Evolutionary conservation across 2,113 vertebrate genomes (phyloP).

Genomic region (Austrofundulus limnaeus): DNA sequence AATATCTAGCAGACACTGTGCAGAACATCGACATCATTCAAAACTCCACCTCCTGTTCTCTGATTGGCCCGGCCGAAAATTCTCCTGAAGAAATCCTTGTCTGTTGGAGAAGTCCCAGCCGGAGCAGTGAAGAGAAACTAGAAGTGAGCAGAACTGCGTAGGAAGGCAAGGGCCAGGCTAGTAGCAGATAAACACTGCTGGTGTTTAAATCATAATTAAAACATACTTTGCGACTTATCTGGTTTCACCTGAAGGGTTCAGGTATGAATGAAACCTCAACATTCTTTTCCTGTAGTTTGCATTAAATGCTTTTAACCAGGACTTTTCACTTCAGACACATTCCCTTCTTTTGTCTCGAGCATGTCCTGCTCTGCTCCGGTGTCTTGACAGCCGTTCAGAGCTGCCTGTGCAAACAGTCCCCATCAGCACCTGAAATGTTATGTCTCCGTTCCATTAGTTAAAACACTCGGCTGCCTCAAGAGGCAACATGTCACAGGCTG

Average conservation of each 20-base stretch:
- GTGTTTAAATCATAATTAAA: not conserved
- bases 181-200: not conserved
- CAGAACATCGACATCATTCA: too few species aligned
- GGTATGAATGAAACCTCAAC: constrained; percentile 21
- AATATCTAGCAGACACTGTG: too few species aligned
- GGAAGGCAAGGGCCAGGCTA: too few species aligned
- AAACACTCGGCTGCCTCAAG: constrained; percentile 29
- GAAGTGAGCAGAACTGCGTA: too few species aligned
- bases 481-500: constrained; percentile 25
- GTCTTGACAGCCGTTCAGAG: constrained; percentile 45
- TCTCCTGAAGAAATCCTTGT: too few species aligned
- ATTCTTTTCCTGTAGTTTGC: constrained; percentile 56
- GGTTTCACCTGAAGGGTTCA: constrained; percentile 29
- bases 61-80: too few species aligned
- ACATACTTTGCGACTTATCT: too few species aligned
- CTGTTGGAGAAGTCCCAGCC: too few species aligned
- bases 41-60: too few species aligned
- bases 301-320: constrained; percentile 47
- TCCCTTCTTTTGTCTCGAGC: constrained; percentile 32
- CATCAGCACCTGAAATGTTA: constrained; percentile 56
- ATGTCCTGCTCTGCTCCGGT: constrained; percentile 31
- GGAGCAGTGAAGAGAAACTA: too few species aligned
- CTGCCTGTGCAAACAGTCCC: constrained; percentile 65
- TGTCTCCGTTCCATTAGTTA: constrained; percentile 70
- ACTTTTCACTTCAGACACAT: constrained; percentile 20